Conservation (phyloP, 2,888 invertebrate species). For the Stratiomys singularior region DNA sequence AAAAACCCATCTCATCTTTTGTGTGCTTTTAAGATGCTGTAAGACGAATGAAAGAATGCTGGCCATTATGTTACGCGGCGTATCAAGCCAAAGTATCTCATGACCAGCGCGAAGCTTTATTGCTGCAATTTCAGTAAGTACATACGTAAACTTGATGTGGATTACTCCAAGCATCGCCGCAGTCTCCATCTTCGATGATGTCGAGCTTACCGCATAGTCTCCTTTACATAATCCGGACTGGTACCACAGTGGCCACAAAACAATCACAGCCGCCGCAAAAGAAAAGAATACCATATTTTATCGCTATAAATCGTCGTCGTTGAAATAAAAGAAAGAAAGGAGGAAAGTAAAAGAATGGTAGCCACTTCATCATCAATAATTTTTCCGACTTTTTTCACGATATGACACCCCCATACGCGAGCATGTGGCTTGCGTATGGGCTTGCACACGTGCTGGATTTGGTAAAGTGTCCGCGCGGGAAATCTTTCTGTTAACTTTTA, state of each 20-base stretch:
- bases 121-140: slow-evolving; percentile 26
- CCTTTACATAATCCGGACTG: slow-evolving; percentile 7
- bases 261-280: background rate
- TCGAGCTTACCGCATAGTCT: background rate
- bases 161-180: background rate
- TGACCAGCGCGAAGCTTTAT: slow-evolving; percentile 8
- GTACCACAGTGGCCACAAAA: background rate
- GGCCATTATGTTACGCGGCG: slow-evolving; percentile 4
- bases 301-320: background rate
- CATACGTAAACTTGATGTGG: slow-evolving; percentile 1
- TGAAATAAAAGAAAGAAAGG: background rate
- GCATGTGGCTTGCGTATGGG: no score
- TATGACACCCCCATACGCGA: no score
- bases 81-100: slow-evolving; percentile 20
- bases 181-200: no score
- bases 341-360: background rate
- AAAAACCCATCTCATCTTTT: slow-evolving; percentile 4
- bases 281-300: background rate
- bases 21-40: slow-evolving; percentile 10
- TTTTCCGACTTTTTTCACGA: background rate
- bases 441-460: background rate
- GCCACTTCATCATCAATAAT: background rate
- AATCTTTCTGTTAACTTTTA: slow-evolving; percentile 10
- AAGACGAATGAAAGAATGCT: background rate
- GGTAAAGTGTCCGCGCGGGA: slow-evolving; percentile 8